A percentile compares a stretch with the other conserved stretches of the same genome.
Evolutionary conservation across 2,888 invertebrate species (phyloP).

Genomic region (Rhyacophila evoluta): DNA sequence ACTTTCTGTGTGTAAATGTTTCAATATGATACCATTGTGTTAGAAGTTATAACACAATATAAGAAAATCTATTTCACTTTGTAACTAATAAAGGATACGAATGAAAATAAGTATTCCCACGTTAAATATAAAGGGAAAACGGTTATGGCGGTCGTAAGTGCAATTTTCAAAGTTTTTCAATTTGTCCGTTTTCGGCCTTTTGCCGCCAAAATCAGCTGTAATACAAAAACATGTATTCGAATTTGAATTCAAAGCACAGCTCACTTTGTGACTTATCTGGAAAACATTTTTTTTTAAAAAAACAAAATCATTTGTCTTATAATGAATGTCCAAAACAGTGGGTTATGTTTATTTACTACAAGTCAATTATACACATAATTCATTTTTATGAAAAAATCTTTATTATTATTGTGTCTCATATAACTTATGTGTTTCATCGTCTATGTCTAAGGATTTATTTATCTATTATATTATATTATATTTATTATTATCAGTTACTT

Average conservation of each 20-base stretch:
- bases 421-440: no score
- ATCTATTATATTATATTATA: no score
- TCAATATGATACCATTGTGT: no score
- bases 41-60: background rate
- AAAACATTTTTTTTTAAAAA: background rate
- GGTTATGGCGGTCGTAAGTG: conserved; percentile 23
- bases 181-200: conserved; percentile 9
- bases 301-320: no score
- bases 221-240: background rate
- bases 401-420: no score
- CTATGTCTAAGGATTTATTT: no score
- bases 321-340: no score
- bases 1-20: no score
- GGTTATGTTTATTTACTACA: no score
- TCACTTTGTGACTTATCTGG: background rate
- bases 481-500: no score
- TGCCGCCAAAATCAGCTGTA: conserved; percentile 7
- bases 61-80: background rate
- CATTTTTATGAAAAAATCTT: no score
- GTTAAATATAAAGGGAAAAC: background rate
- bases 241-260: background rate
- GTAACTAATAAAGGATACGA: background rate
- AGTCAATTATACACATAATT: no score
- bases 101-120: background rate
- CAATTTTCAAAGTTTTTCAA: conserved; percentile 16